phyloP scores from a whole-genome alignment of 2,888 invertebrate species.

The Azorinus chamasolen region DNA sequence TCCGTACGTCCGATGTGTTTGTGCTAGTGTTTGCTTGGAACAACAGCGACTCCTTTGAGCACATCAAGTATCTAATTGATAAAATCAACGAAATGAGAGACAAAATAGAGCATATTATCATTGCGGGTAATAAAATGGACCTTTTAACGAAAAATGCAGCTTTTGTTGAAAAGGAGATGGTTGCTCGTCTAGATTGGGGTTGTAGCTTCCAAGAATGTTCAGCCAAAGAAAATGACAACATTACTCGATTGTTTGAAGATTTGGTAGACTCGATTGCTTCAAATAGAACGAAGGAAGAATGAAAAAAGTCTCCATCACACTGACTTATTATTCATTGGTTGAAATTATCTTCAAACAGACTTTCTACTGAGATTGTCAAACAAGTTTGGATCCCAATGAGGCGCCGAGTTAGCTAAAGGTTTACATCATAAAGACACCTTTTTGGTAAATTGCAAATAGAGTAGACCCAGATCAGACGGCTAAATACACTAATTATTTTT shows the following conservation, averaged over 20 bases:
- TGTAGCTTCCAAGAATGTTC: slow-evolving; percentile 17
- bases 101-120: slow-evolving; percentile 93
- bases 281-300: background rate
- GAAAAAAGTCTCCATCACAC: no score
- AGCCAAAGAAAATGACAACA: slow-evolving; percentile 11
- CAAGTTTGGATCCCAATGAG: no score
- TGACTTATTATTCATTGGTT: no score
- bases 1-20: slow-evolving; percentile 98
- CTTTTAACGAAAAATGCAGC: slow-evolving; percentile 89
- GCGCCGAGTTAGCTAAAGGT: no score
- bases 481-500: no score
- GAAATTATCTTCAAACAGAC: no score
- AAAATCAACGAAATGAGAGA: slow-evolving; percentile 93
- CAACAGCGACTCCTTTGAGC: slow-evolving; percentile 77
- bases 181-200: slow-evolving; percentile 11
- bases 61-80: slow-evolving; percentile 80
- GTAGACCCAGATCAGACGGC: no score
- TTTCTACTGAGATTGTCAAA: no score
- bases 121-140: slow-evolving; percentile 98
- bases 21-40: slow-evolving; percentile 92
- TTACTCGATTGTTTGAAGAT: slow-evolving; percentile 8
- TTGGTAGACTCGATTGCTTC: background rate
- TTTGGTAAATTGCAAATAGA: no score
- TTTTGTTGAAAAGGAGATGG: slow-evolving; percentile 13
- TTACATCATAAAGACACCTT: no score